phyloP scores from a whole-genome alignment of 2,797 vertebrate genomes.

The Linurgus olivaceus region DNA sequence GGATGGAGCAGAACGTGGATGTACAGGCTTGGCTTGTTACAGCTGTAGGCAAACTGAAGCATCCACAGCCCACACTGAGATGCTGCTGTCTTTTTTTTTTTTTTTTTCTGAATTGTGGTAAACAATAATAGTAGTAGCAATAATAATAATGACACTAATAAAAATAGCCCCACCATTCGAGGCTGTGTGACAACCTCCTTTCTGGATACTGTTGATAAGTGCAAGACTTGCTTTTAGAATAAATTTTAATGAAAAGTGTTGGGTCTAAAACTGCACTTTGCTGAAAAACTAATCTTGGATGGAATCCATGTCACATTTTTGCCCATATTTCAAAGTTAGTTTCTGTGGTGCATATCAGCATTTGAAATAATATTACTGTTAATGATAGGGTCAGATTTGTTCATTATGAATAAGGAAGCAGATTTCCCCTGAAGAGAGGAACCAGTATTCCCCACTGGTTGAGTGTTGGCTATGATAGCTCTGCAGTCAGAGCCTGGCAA shows the following conservation, averaged over 20 bases:
- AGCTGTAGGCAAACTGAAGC: background rate
- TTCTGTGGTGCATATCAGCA: background rate
- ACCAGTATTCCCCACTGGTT: background rate
- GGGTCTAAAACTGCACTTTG: background rate
- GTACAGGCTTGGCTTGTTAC: background rate
- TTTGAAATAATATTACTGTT: background rate
- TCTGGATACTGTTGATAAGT: background rate
- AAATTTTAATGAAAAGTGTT: background rate
- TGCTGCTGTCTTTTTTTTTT: background rate
- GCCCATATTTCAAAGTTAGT: background rate
- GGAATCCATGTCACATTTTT: background rate
- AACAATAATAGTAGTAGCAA: background rate
- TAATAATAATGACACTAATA: background rate
- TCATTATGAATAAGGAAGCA: background rate
- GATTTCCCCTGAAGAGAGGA: background rate
- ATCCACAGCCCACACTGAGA: background rate
- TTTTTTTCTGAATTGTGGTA: background rate
- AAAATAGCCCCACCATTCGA: background rate
- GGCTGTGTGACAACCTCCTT: background rate
- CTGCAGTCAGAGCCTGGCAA: slow-evolving; percentile 57
- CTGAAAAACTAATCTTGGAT: background rate
- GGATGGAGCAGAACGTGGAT: background rate
- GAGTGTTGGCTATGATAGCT: slow-evolving; percentile 5
- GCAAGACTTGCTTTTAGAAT: background rate
- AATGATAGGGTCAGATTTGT: background rate